These are phyloP conservation scores for Perithous albicinctus DNA, from an alignment of 2,888 invertebrate species.

Conservation along the genomic window DNA sequence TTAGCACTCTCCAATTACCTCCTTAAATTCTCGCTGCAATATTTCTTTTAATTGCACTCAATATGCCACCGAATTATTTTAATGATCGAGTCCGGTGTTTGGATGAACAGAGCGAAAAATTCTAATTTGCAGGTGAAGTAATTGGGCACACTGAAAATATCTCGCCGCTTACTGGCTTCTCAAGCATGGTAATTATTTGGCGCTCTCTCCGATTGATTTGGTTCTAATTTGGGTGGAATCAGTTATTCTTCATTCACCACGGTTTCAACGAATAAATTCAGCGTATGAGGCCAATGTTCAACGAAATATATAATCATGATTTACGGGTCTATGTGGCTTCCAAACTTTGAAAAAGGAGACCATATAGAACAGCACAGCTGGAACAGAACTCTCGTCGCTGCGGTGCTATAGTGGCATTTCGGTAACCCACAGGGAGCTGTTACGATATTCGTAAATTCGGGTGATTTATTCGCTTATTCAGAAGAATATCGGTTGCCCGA, in stretches of 20 bases:
- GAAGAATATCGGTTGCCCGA: conserved; percentile 25
- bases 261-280: conserved; percentile 51
- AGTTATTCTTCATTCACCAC: conserved; percentile 35
- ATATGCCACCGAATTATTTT: conserved; percentile 13
- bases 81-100: neutral
- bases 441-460: conserved; percentile 61
- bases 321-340: conserved; percentile 57
- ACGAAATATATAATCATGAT: conserved; percentile 49
- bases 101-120: neutral
- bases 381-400: conserved; percentile 8
- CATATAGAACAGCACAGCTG: conserved; percentile 5
- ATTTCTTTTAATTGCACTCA: neutral
- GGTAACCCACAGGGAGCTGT: conserved; percentile 46
- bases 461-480: neutral
- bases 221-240: conserved; percentile 45
- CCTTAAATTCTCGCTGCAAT: neutral
- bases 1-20: neutral
- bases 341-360: conserved; percentile 20
- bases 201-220: conserved; percentile 47
- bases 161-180: neutral
- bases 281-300: conserved; percentile 46
- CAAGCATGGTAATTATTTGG: conserved; percentile 14
- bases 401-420: conserved; percentile 12
- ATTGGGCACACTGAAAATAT: conserved; percentile 42
- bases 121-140: conserved; percentile 58